phyloP scores from a whole-genome alignment of 2,888 invertebrate species.

The Drosophila suboccidentalis region DNA sequence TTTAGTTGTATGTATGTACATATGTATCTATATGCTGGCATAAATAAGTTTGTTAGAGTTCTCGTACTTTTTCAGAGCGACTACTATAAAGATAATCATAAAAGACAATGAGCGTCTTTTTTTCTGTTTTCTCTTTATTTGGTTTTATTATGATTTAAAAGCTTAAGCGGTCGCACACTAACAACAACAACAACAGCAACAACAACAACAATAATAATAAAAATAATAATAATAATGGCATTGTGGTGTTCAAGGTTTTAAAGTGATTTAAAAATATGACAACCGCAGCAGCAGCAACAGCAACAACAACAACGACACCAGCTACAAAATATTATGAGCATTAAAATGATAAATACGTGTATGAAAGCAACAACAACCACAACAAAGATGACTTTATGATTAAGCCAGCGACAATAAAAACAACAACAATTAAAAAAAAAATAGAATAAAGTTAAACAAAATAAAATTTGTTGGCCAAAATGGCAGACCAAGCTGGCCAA shows the following conservation, averaged over 20 bases:
- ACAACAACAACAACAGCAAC: conserved; percentile 29
- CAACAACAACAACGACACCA: conserved; percentile 31
- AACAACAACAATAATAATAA: conserved; percentile 35
- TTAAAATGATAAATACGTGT: conserved; percentile 67
- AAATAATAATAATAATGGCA: conserved; percentile 37
- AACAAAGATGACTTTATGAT: conserved; percentile 64
- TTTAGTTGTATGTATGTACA: conserved; percentile 9
- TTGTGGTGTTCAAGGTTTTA: conserved; percentile 65
- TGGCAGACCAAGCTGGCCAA: conserved; percentile 48
- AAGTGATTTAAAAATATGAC: conserved; percentile 75
- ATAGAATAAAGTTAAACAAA: conserved; percentile 2
- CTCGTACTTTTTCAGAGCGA: conserved; percentile 1
- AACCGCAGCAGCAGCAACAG: conserved; percentile 44
- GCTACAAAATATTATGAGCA: conserved; percentile 66
- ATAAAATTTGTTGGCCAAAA: conserved; percentile 21
- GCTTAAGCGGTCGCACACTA: conserved; percentile 32
- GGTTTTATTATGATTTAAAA: conserved; percentile 57
- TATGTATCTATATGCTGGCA: conserved; percentile 11
- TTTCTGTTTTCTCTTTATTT: conserved; percentile 45
- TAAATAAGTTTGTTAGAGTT: conserved; percentile 5
- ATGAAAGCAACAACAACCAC: conserved; percentile 42
- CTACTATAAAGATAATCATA: conserved; percentile 10
- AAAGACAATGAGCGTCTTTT: conserved; percentile 18
- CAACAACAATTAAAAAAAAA: conserved; percentile 8
- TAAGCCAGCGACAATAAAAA: conserved; percentile 30